Base-by-base conservation (phyloP, 2,797 vertebrate genomes). In the Bovichtus variegatus region DNA sequence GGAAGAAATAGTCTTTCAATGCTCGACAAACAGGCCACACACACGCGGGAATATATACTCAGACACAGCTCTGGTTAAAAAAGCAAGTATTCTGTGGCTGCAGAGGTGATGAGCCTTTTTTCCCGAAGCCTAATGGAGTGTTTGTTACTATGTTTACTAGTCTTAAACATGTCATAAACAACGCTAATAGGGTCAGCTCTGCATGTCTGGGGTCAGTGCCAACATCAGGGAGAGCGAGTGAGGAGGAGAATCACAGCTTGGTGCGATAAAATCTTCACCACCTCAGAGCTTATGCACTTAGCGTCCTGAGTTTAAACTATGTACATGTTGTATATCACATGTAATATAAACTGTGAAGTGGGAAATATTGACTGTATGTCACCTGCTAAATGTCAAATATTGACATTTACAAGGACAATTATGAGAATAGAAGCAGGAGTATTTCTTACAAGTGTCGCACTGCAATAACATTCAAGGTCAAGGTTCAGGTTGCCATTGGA, bases 131-230 rank as follows among this genome's bases (percentile, higher is more conserved):
- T 92, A 93, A 93, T 93, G 92, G 90, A 94, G 84, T 92, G 88
- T 92, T 93, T 93, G 92, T 89, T 85, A 74, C 85, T 59, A 73
- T 91, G 89, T 93, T 93, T 93, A 85, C 86, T 74, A 70, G 85
- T 87, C 85, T 84, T 94, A 93, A 93, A 93, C 87, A 91, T 90
- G 86, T 85, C 90, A 91, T 94, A 91, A 93, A 93, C 89, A 91
- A 78, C 72, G 9, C 80, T 91, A 93, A 93, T 92, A 90, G 92
- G 93, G 89, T 94, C 91, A 92, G 57, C 61, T 82, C 86, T 84
- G 88, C 90, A 87, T 92, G 88, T 92, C 85, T 89, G 84, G 83
- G 93, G 92, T 93, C 93, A 92, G 43, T 50, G 83, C 73, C 78
- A 83, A 90, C 90, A 85, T 81, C 83, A 67, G 74, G 9, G 71